Evolutionary conservation across 2,888 invertebrate species (phyloP).

Genomic region (Ectemnius cavifrons): DNA sequence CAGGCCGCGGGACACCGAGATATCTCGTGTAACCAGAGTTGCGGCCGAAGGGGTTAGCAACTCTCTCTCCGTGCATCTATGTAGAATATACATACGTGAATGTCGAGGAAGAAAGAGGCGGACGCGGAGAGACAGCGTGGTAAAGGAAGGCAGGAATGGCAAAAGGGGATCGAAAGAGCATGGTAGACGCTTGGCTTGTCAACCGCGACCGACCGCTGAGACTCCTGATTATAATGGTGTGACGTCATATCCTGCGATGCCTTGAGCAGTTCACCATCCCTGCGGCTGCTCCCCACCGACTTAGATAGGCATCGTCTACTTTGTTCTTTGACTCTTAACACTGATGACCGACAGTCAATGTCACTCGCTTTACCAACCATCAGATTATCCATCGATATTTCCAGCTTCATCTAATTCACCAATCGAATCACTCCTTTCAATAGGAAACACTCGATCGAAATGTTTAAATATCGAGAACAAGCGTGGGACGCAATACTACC

Average conservation of each 20-base stretch:
- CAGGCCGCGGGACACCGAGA: slow-evolving; percentile 2
- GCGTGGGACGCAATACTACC: slow-evolving; percentile 45
- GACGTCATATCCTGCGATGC: slow-evolving; percentile 72
- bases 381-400: not conserved
- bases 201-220: slow-evolving; percentile 71
- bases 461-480: slow-evolving; percentile 38
- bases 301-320: slow-evolving; percentile 37
- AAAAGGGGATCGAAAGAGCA: slow-evolving; percentile 57
- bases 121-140: slow-evolving; percentile 36
- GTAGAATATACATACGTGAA: slow-evolving; percentile 15
- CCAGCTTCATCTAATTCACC: not conserved
- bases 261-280: slow-evolving; percentile 33
- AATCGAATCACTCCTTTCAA: slow-evolving; percentile 27
- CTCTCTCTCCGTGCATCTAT: slow-evolving; percentile 12
- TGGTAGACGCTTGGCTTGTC: slow-evolving; percentile 74
- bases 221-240: slow-evolving; percentile 69
- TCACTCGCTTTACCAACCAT: not conserved
- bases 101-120: slow-evolving; percentile 16
- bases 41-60: slow-evolving; percentile 16
- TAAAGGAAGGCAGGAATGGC: slow-evolving; percentile 36
- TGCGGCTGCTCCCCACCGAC: slow-evolving; percentile 5
- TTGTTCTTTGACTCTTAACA: slow-evolving; percentile 35
- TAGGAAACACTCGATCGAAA: slow-evolving; percentile 37
- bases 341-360: slow-evolving; percentile 5
- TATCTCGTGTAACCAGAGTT: slow-evolving; percentile 30